Percentiles rank a stretch among this genome's conserved stretches.
Evolutionary conservation across 2,888 invertebrate species (phyloP).

Genomic region (Lymantria dispar): DNA sequence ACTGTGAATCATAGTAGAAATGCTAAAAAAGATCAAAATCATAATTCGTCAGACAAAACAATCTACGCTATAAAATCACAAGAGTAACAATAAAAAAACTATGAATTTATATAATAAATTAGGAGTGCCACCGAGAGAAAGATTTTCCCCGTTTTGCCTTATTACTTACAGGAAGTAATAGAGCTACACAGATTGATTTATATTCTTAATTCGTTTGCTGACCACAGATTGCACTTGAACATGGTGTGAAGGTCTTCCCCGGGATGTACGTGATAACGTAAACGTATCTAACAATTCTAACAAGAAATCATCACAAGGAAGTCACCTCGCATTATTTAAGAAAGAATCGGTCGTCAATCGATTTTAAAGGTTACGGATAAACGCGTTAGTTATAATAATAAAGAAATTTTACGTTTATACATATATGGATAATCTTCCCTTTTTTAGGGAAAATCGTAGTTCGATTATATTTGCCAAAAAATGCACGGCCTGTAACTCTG

Average conservation of each 20-base stretch:
- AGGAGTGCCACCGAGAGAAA: background rate
- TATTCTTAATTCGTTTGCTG: background rate
- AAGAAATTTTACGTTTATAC: background rate
- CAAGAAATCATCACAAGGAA: slow-evolving; percentile 4
- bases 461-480: no score
- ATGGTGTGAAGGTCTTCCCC: slow-evolving; percentile 3
- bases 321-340: slow-evolving; percentile 1
- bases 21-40: no score
- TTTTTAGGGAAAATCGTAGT: no score
- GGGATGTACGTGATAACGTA: background rate
- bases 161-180: background rate
- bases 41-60: no score
- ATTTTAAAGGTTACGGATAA: background rate
- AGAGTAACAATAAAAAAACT: no score
- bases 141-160: background rate
- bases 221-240: slow-evolving; percentile 18
- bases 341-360: background rate
- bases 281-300: slow-evolving; percentile 3
- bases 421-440: background rate
- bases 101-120: no score
- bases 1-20: no score
- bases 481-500: no score
- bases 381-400: background rate
- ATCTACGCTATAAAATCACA: no score
- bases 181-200: background rate